Evolutionary conservation across 2,888 invertebrate genomes (phyloP), one percentile per base, ranked within the genome.

Genomic region (Andrena trimmerana): DNA sequence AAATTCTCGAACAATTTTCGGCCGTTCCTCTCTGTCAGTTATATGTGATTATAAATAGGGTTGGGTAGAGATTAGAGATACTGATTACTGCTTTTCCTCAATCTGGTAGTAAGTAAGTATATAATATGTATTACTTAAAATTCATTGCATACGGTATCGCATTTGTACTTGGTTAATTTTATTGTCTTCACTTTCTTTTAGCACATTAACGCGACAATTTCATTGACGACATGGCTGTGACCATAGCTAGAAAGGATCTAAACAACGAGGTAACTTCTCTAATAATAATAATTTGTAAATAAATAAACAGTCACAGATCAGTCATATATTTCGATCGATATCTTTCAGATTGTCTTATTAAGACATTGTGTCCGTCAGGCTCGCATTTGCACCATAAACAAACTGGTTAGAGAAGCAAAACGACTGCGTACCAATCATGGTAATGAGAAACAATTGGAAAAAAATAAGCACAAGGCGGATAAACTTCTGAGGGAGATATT

Each of bases 221-320:
- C 10, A 7, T 16, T 0, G 27, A 24, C 13, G 84, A 74, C 16
- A 91, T 90, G 90, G 86, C 84, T 27, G 16, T 68, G 27, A n/a
- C 36, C 2, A 5, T 24, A 57, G 24, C 27, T 20, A 89, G 91
- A 81, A 74, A 68, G 5, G 90, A 91, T 73, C 85, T 93, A 60
- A 93, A 93, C 63, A 92, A 93, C 60, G 92, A 93, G 87, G 93
- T 93, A 71, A 63, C 90, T 86, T 57, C 29, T 31, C n/a, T 16
- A 42, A 42, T 42, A 13, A 42, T 36, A 36, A 36, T 36, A 36
- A n/a, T 20, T 13, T 60, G 59, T 8, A 24, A 33, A n/a, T 31
- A 50, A 13, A 13, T 42, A 13, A 42, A 42, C 13, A 42, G 16
- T 16, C 16, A 16, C 16, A 13, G 4, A 42, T 42, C 13, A 42